A percentile compares a stretch with the other conserved stretches of the same genome.
Evolutionary conservation across 2,797 vertebrate genomes (phyloP).

Genomic region (Enteromius mattozi): DNA sequence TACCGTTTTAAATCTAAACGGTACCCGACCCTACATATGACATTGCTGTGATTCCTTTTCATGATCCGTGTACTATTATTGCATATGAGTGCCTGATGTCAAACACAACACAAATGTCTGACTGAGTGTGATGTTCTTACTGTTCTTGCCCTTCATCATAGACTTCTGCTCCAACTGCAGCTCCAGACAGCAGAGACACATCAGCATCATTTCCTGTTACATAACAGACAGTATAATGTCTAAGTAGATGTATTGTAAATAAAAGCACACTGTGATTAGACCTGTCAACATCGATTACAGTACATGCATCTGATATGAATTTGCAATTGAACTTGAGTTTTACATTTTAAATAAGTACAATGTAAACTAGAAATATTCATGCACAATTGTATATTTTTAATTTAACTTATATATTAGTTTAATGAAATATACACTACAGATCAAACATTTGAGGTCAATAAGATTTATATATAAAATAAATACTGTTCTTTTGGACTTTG

Average conservation of each 20-base stretch:
- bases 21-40: too few relatives aligned
- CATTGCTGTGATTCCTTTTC: background rate
- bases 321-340: background rate
- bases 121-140: slow-evolving; percentile 70
- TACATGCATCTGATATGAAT: background rate
- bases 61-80: background rate
- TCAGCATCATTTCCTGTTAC: slow-evolving; percentile 91
- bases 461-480: background rate
- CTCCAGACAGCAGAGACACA: slow-evolving; percentile 96
- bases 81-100: background rate
- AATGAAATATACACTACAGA: background rate
- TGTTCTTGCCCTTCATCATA: slow-evolving; percentile 87
- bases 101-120: slow-evolving; percentile 16
- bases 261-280: background rate
- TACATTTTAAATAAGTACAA: background rate
- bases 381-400: background rate
- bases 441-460: background rate
- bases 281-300: background rate
- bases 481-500: background rate
- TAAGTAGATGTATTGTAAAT: background rate
- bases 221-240: background rate
- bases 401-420: too few relatives aligned
- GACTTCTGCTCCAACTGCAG: slow-evolving; percentile 94
- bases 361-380: background rate
- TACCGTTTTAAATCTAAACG: too few relatives aligned